These are phyloP conservation scores for Pachliopta kotzebuea DNA, from an alignment of 2,888 invertebrate species.

Conservation along the genomic window DNA sequence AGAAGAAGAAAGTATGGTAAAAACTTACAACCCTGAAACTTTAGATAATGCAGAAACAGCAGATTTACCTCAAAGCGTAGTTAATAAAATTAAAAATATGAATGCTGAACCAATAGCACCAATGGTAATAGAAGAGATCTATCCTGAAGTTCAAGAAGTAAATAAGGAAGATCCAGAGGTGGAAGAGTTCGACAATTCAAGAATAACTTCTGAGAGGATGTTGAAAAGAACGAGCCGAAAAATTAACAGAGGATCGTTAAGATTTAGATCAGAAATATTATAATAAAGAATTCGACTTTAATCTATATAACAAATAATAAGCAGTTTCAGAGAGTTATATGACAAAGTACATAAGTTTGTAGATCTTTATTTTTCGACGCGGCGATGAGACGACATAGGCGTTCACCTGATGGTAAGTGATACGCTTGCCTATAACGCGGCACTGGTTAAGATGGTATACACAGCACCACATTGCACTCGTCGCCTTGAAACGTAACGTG, in stretches of 20 bases:
- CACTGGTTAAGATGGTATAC: no score
- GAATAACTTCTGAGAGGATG: constrained; percentile 58
- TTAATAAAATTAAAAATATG: constrained; percentile 22
- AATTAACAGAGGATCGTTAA: constrained; percentile 50
- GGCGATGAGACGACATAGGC: no score
- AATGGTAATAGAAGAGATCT: constrained; percentile 30
- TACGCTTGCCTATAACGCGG: no score
- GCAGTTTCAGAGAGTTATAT: not conserved
- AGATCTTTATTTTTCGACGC: no score
- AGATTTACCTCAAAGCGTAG: constrained; percentile 9
- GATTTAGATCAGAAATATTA: constrained; percentile 52
- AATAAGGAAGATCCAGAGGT: constrained; percentile 30
- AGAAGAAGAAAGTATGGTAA: not conserved
- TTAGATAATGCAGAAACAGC: constrained; percentile 8
- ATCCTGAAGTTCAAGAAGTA: constrained; percentile 27
- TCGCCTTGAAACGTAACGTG: no score
- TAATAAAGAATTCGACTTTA: not conserved
- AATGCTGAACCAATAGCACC: constrained; percentile 26
- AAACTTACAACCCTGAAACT: constrained; percentile 10
- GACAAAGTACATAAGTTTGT: not conserved
- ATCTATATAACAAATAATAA: not conserved
- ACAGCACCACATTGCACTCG: no score
- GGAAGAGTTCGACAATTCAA: constrained; percentile 37
- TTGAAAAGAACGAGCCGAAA: constrained; percentile 47
- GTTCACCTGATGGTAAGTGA: no score